These are phyloP conservation scores for Ephestia elutella DNA, from an alignment of 1,140 invertebrate species.

Conservation along the genomic window DNA sequence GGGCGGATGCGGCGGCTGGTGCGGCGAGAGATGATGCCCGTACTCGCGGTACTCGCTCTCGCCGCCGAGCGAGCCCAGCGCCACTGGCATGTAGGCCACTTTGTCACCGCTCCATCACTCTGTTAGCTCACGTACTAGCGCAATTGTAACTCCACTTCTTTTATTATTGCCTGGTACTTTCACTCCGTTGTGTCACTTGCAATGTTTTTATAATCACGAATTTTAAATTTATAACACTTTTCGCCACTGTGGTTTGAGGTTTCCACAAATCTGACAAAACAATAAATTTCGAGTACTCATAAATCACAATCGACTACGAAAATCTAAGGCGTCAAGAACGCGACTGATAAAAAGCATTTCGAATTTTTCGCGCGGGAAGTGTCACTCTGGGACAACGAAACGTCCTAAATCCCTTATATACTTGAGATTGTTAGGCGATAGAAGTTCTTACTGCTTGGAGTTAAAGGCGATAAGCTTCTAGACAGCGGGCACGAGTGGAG, in stretches of 20 bases:
- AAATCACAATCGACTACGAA: slow-evolving; percentile 10
- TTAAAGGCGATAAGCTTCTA: slow-evolving; percentile 61
- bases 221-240: too few species aligned
- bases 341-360: too few species aligned
- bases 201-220: slow-evolving; percentile 24
- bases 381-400: slow-evolving; percentile 37
- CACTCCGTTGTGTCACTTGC: slow-evolving; percentile 20
- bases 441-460: slow-evolving; percentile 21
- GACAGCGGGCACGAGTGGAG: slow-evolving; percentile 28
- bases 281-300: background rate
- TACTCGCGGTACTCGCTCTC: slow-evolving; percentile 68
- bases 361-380: slow-evolving; percentile 72
- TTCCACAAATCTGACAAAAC: background rate
- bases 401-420: slow-evolving; percentile 64
- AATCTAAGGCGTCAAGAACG: too few species aligned
- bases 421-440: slow-evolving; percentile 39
- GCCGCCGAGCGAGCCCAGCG: slow-evolving; percentile 69
- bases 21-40: slow-evolving; percentile 65
- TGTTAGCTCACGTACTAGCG: slow-evolving; percentile 11
- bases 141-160: background rate
- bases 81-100: slow-evolving; percentile 70
- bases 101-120: slow-evolving; percentile 61
- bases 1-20: slow-evolving; percentile 37
- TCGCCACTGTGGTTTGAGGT: background rate
- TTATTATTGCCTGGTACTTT: background rate